These are phyloP conservation scores for Gymnogyps californianus DNA, from an alignment of 2,113 vertebrate species.

Conservation along the genomic window DNA sequence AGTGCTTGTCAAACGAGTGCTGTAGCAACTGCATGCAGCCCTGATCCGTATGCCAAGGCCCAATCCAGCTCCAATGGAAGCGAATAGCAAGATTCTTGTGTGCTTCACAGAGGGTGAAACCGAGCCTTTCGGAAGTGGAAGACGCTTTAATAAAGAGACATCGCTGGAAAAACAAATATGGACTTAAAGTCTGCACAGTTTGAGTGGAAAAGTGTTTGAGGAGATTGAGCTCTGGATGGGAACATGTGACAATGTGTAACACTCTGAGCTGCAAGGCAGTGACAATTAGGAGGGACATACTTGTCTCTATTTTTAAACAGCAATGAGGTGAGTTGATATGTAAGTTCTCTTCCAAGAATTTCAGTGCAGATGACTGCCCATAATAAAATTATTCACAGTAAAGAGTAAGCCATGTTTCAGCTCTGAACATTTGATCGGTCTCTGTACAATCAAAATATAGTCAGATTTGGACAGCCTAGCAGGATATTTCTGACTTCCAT, in stretches of 20 bases:
- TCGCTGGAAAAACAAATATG: not conserved
- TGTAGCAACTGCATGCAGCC: not conserved
- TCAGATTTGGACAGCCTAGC: conserved; percentile 61
- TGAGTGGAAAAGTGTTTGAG: not conserved
- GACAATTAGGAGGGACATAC: conserved; percentile 58
- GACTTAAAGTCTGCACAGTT: not conserved
- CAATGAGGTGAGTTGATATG: conserved; percentile 56
- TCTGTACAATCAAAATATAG: conserved; percentile 62
- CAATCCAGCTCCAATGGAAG: not conserved
- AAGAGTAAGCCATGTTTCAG: conserved; percentile 52
- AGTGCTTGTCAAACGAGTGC: not conserved
- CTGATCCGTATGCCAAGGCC: rapidly evolving
- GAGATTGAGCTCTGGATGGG: not conserved
- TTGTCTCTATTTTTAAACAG: conserved; percentile 60
- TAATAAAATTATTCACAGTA: conserved; percentile 59
- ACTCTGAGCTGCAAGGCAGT: not conserved
- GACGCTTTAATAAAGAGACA: not conserved
- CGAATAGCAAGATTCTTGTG: rapidly evolving
- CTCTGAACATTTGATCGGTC: conserved; percentile 48
- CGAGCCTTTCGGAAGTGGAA: not conserved
- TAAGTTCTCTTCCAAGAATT: conserved; percentile 58
- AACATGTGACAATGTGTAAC: conserved; percentile 38
- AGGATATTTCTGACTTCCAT: conserved; percentile 64
- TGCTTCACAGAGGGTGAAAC: not conserved
- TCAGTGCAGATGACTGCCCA: conserved; percentile 60